Evolutionary conservation across 2,888 invertebrate genomes (phyloP).

Genomic region (Caenorhabditis doughertyi): DNA sequence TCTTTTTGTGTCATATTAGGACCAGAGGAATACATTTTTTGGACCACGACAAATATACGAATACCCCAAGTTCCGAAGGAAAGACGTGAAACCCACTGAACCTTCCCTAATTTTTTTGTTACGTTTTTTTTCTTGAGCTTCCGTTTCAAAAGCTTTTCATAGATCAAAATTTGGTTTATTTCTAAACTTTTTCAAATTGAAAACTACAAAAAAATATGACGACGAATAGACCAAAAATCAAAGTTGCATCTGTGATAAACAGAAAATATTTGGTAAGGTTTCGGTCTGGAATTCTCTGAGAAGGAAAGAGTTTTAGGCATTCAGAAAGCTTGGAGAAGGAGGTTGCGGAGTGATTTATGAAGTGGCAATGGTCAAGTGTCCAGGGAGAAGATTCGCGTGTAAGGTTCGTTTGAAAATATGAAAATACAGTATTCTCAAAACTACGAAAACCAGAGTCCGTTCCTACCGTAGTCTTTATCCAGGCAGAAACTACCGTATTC

Average conservation of each 20-base stretch:
- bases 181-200: constrained; percentile 19
- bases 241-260: constrained; percentile 63
- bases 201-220: constrained; percentile 35
- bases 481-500: constrained; percentile 63
- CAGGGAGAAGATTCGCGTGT: constrained; percentile 56
- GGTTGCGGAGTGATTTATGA: constrained; percentile 71
- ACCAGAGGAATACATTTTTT: constrained; percentile 20
- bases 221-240: constrained; percentile 61
- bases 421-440: background rate
- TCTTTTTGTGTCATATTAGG: background rate
- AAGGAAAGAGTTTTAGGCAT: constrained; percentile 46
- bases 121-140: background rate
- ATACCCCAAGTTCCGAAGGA: background rate
- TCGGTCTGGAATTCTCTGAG: background rate
- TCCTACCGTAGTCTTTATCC: background rate
- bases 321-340: constrained; percentile 68
- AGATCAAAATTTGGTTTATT: constrained; percentile 17
- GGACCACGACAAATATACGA: background rate
- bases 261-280: constrained; percentile 61
- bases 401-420: constrained; percentile 41
- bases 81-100: constrained; percentile 19
- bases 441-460: background rate
- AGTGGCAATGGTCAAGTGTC: constrained; percentile 59
- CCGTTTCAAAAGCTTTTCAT: background rate
- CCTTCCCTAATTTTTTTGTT: background rate